These are phyloP conservation scores for Hoplodrina blanda DNA, from an alignment of 2,888 invertebrate species.

Conservation along the genomic window DNA sequence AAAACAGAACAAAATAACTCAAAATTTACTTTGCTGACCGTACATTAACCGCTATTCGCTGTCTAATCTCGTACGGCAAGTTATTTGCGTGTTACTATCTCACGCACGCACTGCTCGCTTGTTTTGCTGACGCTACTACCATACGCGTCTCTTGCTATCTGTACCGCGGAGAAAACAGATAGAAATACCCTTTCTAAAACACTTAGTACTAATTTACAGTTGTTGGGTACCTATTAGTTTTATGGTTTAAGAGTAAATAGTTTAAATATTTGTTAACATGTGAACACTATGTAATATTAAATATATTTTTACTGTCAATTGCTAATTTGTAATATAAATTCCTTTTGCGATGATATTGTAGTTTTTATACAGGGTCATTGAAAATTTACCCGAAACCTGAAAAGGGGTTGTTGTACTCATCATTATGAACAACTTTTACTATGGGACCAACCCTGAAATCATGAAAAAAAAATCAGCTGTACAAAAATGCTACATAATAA, in stretches of 20 bases:
- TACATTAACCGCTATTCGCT: slow-evolving; percentile 69
- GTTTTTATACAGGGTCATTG: no score
- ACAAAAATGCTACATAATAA: no score
- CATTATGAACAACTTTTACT: no score
- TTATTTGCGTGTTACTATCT: slow-evolving; percentile 73
- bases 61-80: slow-evolving; percentile 70
- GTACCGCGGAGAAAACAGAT: slow-evolving; percentile 61
- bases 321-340: no score
- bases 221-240: slow-evolving; percentile 45
- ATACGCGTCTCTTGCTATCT: slow-evolving; percentile 67
- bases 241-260: slow-evolving; percentile 5
- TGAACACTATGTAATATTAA: no score
- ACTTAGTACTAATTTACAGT: slow-evolving; percentile 61
- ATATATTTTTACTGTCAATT: no score
- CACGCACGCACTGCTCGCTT: slow-evolving; percentile 68
- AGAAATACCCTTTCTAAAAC: slow-evolving; percentile 66
- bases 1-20: slow-evolving; percentile 19
- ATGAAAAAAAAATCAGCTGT: no score
- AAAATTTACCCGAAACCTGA: no score
- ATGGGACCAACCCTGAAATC: no score
- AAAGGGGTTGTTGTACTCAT: no score
- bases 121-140: slow-evolving; percentile 71
- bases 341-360: no score
- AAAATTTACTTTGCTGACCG: slow-evolving; percentile 62
- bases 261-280: no score